Base-by-base conservation (phyloP, 2,888 invertebrate species). In the Pasiphila rectangulata region DNA sequence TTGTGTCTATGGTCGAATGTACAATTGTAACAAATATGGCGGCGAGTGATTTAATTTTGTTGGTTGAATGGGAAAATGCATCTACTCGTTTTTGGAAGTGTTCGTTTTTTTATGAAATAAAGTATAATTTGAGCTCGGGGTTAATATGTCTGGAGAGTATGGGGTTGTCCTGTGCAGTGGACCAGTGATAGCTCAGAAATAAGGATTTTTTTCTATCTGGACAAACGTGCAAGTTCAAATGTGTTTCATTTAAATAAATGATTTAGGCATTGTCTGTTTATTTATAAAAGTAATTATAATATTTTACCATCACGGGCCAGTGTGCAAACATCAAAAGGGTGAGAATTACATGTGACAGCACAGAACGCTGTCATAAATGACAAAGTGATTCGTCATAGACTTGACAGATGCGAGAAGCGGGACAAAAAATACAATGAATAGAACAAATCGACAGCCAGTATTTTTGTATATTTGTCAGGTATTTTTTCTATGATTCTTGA, bases 371-470 rank as follows among this genome's bases (percentile, higher is more conserved):
- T 82, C 86, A 83, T 75, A 50, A 79, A 76, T 83, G 83, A 87
- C 84, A 84, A 79, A 84, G 78, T 84, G 81, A 87, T 87, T 84
- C 86, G 86, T 86, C 86, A 84, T 76, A 81, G 70, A 57, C 57
- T 59, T 78, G 86, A 85, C 86, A 84, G 86, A 81, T 86, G 86
- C 79, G 68, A 52, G 72, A 52, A 73, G 57, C 32, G 67, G 51
- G 56, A 58, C 67, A 64, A 52, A 46, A 43, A 38, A 32, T 47
- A 40, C 40, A 49, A 52, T 43, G 61, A 67, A 75, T 41, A 42
- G 43, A 45, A 52, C 67, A 69, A 71, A 69, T 70, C 59, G 67
- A 70, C 72, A 70, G 42, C 40, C 50, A 62, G 67, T 69, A 61
- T 30, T 15, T 29, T 29, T 6, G 25, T 12, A 12, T 2, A 2